Percentiles rank a stretch among this genome's conserved stretches.
Conservation (phyloP, 1,140 invertebrate species). For the Leptinotarsa lineolata region DNA sequence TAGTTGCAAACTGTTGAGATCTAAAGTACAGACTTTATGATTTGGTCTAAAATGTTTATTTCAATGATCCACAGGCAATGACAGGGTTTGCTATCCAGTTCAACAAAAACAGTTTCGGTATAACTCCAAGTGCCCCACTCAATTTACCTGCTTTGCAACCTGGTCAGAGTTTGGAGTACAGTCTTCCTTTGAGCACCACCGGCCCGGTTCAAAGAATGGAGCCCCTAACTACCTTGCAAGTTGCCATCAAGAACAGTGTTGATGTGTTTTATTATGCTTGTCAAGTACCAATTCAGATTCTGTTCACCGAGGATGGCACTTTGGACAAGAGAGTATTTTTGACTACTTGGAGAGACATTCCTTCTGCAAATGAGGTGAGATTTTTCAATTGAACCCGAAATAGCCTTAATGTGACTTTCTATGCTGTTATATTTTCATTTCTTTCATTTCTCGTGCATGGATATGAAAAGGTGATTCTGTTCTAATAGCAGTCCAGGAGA, state of each 20-base stretch:
- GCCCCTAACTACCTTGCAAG: conserved; percentile 93
- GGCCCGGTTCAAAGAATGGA: conserved; percentile 98
- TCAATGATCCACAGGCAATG: conserved; percentile 2
- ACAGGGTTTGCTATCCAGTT: conserved; percentile 83
- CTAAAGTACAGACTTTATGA: too few species aligned
- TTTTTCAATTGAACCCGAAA: too few species aligned
- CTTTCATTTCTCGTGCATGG: too few species aligned
- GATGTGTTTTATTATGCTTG: conserved; percentile 98
- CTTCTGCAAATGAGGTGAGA: too few species aligned
- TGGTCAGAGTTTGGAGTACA: conserved; percentile 79
- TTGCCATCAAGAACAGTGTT: conserved; percentile 98
- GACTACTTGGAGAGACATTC: conserved; percentile 17
- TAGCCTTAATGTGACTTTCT: too few species aligned
- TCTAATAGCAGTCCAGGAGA: too few species aligned
- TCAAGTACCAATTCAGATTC: conserved; percentile 88
- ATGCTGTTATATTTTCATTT: too few species aligned
- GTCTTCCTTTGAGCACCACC: conserved; percentile 75
- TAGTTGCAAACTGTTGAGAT: too few species aligned
- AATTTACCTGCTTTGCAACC: conserved; percentile 83
- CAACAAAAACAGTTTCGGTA: conserved; percentile 98
- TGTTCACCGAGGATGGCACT: conserved; percentile 95
- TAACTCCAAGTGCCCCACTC: conserved; percentile 82
- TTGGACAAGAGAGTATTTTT: conserved; percentile 88
- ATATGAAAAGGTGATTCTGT: too few species aligned
- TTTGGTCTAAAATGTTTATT: too few species aligned